Evolutionary conservation across 2,797 vertebrate genomes (phyloP).

Genomic region (Pseudocheirus occidentalis): DNA sequence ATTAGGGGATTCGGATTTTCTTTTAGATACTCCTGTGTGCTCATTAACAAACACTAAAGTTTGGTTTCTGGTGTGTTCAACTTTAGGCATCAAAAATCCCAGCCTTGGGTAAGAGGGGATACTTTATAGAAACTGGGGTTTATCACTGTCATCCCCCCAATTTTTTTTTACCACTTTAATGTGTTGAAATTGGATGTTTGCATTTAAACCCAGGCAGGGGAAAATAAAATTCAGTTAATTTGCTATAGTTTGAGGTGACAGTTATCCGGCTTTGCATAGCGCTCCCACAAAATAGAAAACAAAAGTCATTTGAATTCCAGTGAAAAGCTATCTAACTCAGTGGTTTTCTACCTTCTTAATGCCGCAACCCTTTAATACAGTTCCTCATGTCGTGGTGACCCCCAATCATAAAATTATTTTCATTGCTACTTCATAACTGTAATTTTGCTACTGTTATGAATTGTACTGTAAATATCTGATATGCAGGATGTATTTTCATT

Average conservation of each 20-base stretch:
- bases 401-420: too few relatives aligned
- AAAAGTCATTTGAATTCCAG: not conserved
- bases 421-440: too few relatives aligned
- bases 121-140: slow-evolving; percentile 18
- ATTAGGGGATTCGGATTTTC: slow-evolving; percentile 6
- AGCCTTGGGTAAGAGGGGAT: not conserved
- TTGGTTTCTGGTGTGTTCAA: slow-evolving; percentile 39
- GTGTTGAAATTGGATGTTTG: not conserved
- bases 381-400: too few relatives aligned
- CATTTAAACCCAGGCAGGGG: not conserved
- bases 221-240: not conserved
- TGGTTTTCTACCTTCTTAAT: too few relatives aligned
- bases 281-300: not conserved
- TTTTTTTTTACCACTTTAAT: not conserved
- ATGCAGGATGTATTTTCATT: too few relatives aligned
- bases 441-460: too few relatives aligned
- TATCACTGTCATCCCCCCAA: not conserved
- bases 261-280: not conserved
- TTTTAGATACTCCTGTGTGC: not conserved
- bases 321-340: not conserved
- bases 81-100: slow-evolving; percentile 4
- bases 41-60: slow-evolving; percentile 16
- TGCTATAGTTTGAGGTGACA: not conserved
- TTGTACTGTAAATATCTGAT: too few relatives aligned
- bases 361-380: too few relatives aligned